These are phyloP conservation scores for Drymodes brunneopygia DNA, from an alignment of 2,113 vertebrate genomes.

Conservation along the genomic window DNA sequence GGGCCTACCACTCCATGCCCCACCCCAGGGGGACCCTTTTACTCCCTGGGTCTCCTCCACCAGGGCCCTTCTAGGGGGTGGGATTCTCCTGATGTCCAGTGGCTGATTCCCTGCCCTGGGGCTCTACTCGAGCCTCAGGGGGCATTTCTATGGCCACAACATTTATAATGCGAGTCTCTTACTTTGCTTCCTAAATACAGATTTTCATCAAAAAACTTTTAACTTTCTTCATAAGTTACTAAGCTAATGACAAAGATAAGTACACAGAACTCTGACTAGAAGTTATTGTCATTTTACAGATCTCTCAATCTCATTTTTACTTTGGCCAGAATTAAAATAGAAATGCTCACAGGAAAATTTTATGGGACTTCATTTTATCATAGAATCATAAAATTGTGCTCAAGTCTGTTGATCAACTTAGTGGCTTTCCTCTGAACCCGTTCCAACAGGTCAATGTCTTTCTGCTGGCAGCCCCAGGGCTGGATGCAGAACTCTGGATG, in stretches of 20 bases:
- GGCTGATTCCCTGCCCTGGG: too few relatives aligned
- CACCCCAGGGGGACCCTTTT: too few relatives aligned
- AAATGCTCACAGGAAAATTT: neutral
- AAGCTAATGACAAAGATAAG: neutral
- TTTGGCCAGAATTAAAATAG: neutral
- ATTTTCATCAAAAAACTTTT: neutral
- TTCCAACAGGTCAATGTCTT: neutral
- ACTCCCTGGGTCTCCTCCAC: too few relatives aligned
- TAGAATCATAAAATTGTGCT: neutral
- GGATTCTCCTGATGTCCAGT: too few relatives aligned
- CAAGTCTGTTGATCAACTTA: neutral
- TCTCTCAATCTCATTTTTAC: neutral
- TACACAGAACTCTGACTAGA: neutral
- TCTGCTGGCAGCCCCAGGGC: neutral
- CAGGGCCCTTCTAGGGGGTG: too few relatives aligned
- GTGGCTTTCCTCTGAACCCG: neutral
- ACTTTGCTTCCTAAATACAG: neutral
- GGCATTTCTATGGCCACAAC: too few relatives aligned
- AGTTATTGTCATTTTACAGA: neutral
- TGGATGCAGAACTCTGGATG: neutral
- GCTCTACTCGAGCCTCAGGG: too few relatives aligned
- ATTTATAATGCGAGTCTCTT: neutral
- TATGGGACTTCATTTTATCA: neutral
- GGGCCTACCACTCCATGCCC: too few relatives aligned
- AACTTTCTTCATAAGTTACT: neutral